A percentile compares a stretch with the other conserved stretches of the same genome.
Conservation (phyloP, 2,888 invertebrate species). For the Pandemis corylana region DNA sequence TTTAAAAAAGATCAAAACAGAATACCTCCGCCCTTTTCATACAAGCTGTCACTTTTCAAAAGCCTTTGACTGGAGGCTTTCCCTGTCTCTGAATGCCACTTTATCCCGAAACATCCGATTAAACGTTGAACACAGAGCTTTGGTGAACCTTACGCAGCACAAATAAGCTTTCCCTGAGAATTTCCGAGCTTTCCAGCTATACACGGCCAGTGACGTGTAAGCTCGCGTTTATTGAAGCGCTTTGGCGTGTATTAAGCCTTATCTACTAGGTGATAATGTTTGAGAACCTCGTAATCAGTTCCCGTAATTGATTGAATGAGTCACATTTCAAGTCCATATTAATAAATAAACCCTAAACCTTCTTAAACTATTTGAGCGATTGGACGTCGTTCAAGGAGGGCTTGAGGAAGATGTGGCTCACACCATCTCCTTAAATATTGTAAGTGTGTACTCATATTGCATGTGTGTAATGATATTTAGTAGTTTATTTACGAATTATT, state of each 20-base stretch:
- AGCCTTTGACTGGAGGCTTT: constrained; percentile 14
- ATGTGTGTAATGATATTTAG: too few species aligned
- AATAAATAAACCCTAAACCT: too few species aligned
- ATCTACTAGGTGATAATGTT: background rate
- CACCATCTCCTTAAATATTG: too few species aligned
- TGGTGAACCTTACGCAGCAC: constrained; percentile 25
- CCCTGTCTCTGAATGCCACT: constrained; percentile 27
- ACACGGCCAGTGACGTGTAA: constrained; percentile 4
- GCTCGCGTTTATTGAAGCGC: constrained; percentile 16
- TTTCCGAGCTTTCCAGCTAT: constrained; percentile 10
- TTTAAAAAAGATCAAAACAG: background rate
- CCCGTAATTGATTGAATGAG: too few species aligned
- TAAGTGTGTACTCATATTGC: too few species aligned
- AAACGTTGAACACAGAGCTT: constrained; percentile 32
- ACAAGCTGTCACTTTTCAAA: constrained; percentile 22
- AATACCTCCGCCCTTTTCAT: constrained; percentile 9
- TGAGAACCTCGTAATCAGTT: background rate
- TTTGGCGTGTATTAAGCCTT: background rate
- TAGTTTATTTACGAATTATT: too few species aligned
- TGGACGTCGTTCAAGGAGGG: too few species aligned
- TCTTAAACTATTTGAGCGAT: too few species aligned
- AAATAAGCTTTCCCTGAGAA: constrained; percentile 24
- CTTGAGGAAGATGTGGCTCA: too few species aligned
- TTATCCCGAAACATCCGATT: constrained; percentile 37
- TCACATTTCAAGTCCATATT: too few species aligned